These are phyloP conservation scores for Psittacula derbiana DNA, from an alignment of 2,797 vertebrate genomes.

Conservation along the genomic window DNA sequence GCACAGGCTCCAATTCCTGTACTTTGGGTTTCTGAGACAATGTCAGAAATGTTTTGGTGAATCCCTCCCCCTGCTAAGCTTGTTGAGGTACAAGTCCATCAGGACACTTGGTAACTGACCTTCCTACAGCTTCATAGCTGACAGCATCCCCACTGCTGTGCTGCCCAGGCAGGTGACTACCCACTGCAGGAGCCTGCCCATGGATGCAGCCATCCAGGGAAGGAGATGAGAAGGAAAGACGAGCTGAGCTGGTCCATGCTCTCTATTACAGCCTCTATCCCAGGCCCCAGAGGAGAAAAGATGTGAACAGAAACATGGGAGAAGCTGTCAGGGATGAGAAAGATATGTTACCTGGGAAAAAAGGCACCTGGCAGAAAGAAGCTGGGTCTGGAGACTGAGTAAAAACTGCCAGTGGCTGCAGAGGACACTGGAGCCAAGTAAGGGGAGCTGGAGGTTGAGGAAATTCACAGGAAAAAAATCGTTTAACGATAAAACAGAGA, in stretches of 20 bases:
- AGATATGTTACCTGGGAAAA: not conserved
- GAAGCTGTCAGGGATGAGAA: not conserved
- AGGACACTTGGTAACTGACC: not conserved
- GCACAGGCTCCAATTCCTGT: not conserved
- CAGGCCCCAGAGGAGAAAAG: not conserved
- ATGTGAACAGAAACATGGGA: not conserved
- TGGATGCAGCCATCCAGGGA: rapidly evolving
- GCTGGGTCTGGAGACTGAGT: not conserved
- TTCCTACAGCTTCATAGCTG: not conserved
- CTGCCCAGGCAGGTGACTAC: not conserved
- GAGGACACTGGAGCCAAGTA: not conserved
- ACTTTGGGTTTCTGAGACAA: not conserved
- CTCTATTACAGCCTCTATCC: not conserved
- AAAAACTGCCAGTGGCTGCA: not conserved
- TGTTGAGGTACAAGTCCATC: not conserved
- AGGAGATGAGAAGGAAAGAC: rapidly evolving
- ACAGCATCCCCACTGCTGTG: rapidly evolving
- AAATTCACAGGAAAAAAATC: not conserved
- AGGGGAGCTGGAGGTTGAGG: not conserved
- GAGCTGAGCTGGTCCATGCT: rapidly evolving
- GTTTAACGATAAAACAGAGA: not conserved
- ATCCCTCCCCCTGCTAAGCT: no score
- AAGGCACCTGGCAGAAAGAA: not conserved
- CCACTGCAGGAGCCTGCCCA: not conserved
- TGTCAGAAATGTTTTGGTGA: not conserved